Conservation (phyloP, 1,140 invertebrate species). For the Aphaenogaster floridana region DNA sequence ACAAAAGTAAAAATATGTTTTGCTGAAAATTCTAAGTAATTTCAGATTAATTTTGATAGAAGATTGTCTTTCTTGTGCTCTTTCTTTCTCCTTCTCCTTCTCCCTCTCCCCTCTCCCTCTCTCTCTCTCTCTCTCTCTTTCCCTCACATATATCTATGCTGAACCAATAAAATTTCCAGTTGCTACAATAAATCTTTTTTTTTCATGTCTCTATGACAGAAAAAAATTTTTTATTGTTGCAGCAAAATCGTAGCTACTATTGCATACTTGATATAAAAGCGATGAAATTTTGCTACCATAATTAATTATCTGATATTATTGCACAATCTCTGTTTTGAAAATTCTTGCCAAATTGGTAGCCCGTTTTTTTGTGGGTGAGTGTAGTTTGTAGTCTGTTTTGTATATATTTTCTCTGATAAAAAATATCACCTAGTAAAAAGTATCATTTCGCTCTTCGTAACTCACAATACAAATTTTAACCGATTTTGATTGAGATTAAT, state of each 20-base stretch:
- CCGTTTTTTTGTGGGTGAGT: no score
- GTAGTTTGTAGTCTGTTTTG: no score
- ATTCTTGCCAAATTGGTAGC: background rate
- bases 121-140: no score
- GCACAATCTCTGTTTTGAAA: background rate
- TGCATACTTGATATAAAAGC: background rate
- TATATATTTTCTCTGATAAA: background rate
- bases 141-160: no score
- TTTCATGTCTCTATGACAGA: background rate
- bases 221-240: background rate
- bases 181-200: no score
- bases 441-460: background rate
- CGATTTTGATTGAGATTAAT: background rate
- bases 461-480: background rate
- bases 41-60: no score
- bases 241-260: background rate
- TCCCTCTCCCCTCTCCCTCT: no score
- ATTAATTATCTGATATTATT: background rate
- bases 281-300: background rate
- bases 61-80: no score
- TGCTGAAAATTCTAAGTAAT: no score
- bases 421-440: background rate
- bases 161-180: no score
- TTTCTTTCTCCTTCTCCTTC: no score
- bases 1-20: no score